Evolutionary conservation across 2,113 vertebrate genomes (phyloP), one percentile per base, ranked within the genome.

Genomic region (Callionymus lyra): DNA sequence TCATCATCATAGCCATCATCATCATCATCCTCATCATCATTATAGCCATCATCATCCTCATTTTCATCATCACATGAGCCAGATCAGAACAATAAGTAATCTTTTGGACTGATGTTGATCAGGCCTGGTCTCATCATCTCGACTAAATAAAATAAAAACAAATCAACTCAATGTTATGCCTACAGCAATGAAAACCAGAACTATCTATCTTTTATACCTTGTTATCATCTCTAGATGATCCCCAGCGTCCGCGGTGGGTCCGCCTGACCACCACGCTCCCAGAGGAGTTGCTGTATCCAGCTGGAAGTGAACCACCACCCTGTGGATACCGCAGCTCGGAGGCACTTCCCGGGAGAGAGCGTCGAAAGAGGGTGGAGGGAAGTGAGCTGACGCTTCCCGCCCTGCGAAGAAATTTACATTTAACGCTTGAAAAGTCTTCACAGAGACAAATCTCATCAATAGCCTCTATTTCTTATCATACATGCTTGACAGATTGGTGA

Each of bases 301-400:
- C 56, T 16, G 79, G 48, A 73, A 91, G 68, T 58, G 88, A 76
- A 60, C 90, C 86, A 4, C 84, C 65, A 18, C 84, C 84, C 74
- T 94, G 91, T 16, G 89, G 90, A 62, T 92, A 93, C 42, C 89
- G 87, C 53, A 94, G 86, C 72, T 94, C 91, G 6, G 90, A 81
- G 48, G 90, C 87, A 38, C 91, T 94, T 50, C 91, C 91, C 21
- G 91, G 91, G 44, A 94, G 88, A 70, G 91, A 94, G 74, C 91
- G 90, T 68, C 62, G 71, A 33, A 68, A 70, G 53, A 77, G 70
- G 34, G 59, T 76, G 68, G 61, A 83, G 40, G 81, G 81, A 41
- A 83, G 78, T 16, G 81, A 81, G 61, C 78, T 83, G 41, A 81
- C 76, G 58, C 78, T 81, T 68, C 78, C 78, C 38, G 81, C 31